Evolutionary conservation across 2,888 invertebrate genomes (phyloP), one percentile per base, ranked within the genome.

Genomic region (Arenicola marina): DNA sequence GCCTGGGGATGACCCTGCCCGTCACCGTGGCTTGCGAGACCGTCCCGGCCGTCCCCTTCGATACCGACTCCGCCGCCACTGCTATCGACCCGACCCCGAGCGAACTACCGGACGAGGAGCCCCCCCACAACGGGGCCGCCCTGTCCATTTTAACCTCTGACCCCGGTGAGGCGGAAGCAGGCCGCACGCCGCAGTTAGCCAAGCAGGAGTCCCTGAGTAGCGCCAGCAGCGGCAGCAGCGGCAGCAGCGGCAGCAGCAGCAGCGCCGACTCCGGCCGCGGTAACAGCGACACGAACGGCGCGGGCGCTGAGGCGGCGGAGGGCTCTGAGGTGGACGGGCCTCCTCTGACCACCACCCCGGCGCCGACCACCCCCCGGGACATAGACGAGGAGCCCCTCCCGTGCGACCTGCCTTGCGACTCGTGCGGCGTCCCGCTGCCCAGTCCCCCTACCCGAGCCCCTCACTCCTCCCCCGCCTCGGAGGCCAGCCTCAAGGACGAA

Each of bases 141-240:
- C 7, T 29, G 3, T 29, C 31, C 18, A n/a, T n/a, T n/a, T n/a
- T n/a, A n/a, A n/a, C n/a, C n/a, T n/a, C n/a, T n/a, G 32, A 21
- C 29, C 18, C 11, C 28, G 59, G 26, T n/a, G 57, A 26, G 15
- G 46, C n/a, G 18, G 46, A 45, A 4, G 34, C 24, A 24, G 51
- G 18, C 4, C 26, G 34, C n/a, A 45, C 24, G 21, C 54, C 60
- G 11, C 29, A 56, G 46, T 28, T 64, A 15, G 64, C 64, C 43
- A 64, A 64, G 38, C 64, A 64, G 51, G 64, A 64, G 58, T 64
- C 64, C 2, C 32, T 60, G n/a, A 53, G 64, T 43, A 61, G 64
- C 31, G 18, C 32, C 24, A 51, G 29, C 29, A 18, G 64, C 51
- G 18, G 57, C 51, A n/a, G n/a, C n/a, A 51, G 63, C 44, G 55